A percentile compares a stretch with the other conserved stretches of the same genome.
Conservation (phyloP, 2,113 vertebrate species). For the Danio rerio region GRCz12tu NC_133186.1:23541001-23541500, state of each 20-base stretch:
- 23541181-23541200: not conserved
- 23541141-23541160: not conserved
- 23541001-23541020: not conserved
- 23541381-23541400: conserved; percentile 99
- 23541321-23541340: conserved; percentile 99
- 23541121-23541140: not conserved
- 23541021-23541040: not conserved
- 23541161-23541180: not conserved
- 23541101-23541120: not conserved
- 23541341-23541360: conserved; percentile 97
- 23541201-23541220: not conserved
- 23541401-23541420: conserved; percentile 97
- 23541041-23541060: not conserved
- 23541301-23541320: conserved; percentile 94
- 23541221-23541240: conserved; percentile 93
- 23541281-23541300: conserved; percentile 98
- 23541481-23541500: too few relatives aligned
- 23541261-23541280: conserved; percentile 96
- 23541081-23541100: conserved; percentile 6
- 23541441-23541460: not conserved
- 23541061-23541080: conserved; percentile 23
- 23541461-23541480: too few relatives aligned
- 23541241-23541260: conserved; percentile 98
- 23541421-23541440: conserved; percentile 86
- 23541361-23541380: conserved; percentile 95